Conservation (phyloP, 2,113 vertebrate species). For the Silurus glanis region DNA sequence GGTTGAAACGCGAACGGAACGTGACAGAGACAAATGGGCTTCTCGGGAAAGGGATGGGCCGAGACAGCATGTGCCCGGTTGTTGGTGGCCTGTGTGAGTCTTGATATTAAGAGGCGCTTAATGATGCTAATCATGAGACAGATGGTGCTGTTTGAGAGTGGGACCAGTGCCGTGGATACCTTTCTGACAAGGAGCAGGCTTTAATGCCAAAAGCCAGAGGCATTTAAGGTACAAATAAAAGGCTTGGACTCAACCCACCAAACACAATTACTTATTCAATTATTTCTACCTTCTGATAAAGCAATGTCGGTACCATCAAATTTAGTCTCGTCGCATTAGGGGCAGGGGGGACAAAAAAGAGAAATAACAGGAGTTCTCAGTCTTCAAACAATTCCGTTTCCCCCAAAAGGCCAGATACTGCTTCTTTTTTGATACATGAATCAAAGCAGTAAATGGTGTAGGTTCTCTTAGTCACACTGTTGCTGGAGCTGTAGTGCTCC, state of each 20-base stretch:
- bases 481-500: background rate
- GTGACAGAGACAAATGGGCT: background rate
- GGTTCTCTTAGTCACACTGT: conserved; percentile 17
- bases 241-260: conserved; percentile 3
- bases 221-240: conserved; percentile 45
- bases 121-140: conserved; percentile 75
- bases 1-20: conserved; percentile 10
- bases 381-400: background rate
- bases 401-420: background rate
- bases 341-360: background rate
- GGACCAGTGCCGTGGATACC: conserved; percentile 46
- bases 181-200: conserved; percentile 48
- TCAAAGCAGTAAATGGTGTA: conserved; percentile 13
- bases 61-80: background rate
- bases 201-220: conserved; percentile 31
- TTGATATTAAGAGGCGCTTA: conserved; percentile 72
- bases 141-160: conserved; percentile 71
- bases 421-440: conserved; percentile 33
- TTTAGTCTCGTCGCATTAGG: background rate
- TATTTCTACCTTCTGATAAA: background rate
- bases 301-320: conserved; percentile 24
- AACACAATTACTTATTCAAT: conserved; percentile 6
- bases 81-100: conserved; percentile 43
- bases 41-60: conserved; percentile 21
- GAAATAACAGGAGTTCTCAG: background rate